These are phyloP conservation scores for Nomada ferruginata DNA, from an alignment of 2,888 invertebrate species.

Conservation along the genomic window DNA sequence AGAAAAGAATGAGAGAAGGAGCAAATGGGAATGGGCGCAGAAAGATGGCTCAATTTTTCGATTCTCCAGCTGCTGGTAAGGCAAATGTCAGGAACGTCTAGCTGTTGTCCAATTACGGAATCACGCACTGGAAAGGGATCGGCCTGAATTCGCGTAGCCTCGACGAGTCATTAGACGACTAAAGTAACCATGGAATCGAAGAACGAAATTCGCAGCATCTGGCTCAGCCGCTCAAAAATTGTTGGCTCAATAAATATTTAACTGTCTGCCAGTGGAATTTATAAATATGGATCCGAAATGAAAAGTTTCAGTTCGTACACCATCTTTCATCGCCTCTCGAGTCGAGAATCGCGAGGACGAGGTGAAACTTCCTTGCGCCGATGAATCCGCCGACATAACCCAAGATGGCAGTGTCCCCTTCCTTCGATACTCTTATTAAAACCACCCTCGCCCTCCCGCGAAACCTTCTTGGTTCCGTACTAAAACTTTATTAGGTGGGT, in stretches of 20 bases:
- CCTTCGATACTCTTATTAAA: constrained; percentile 30
- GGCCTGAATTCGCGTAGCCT: constrained; percentile 3
- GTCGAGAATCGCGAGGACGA: neutral
- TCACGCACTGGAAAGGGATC: constrained; percentile 7
- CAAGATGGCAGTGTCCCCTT: neutral
- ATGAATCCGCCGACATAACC: neutral
- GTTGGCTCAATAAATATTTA: constrained; percentile 40
- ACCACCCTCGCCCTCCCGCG: neutral
- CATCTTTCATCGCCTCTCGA: neutral
- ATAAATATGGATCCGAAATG: constrained; percentile 36
- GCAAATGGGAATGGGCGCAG: neutral
- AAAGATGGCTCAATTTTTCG: constrained; percentile 1
- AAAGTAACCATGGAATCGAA: neutral
- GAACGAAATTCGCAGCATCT: constrained; percentile 28
- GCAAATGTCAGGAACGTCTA: constrained; percentile 8
- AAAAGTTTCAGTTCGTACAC: constrained; percentile 16
- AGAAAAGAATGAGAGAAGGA: neutral
- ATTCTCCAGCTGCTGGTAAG: neutral
- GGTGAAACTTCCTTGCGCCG: constrained; percentile 10
- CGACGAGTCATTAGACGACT: neutral
- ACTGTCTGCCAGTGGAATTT: constrained; percentile 24
- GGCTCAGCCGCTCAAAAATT: constrained; percentile 18
- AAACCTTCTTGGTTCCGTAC: constrained; percentile 1
- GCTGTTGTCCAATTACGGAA: constrained; percentile 35
- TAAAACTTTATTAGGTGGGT: constrained; percentile 39